phyloP scores from a whole-genome alignment of 2,113 vertebrate species.

The Brienomyrus longianalis region DNA sequence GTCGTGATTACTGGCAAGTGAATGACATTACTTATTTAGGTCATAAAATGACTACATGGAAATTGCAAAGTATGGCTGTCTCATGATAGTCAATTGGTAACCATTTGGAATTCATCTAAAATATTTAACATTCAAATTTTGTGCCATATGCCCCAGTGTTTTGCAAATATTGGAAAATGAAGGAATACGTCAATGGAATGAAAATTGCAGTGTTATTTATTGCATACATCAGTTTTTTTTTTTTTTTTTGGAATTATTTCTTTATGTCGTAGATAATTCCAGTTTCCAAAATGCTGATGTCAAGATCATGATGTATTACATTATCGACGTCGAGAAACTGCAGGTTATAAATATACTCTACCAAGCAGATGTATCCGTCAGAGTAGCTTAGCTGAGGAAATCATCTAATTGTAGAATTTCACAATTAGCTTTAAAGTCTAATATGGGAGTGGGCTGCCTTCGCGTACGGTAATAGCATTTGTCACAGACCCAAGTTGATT shows the following conservation, averaged over 20 bases:
- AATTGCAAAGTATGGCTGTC: neutral
- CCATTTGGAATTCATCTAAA: neutral
- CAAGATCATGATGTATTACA: constrained; percentile 36
- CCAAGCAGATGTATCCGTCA: constrained; percentile 42
- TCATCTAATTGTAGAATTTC: constrained; percentile 69
- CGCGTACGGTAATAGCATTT: constrained; percentile 72
- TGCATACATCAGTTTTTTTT: neutral
- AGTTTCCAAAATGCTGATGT: constrained; percentile 29
- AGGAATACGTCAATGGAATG: neutral
- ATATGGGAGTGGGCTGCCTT: constrained; percentile 66
- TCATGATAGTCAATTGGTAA: neutral
- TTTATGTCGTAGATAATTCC: constrained; percentile 37
- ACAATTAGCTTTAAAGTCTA: constrained; percentile 79
- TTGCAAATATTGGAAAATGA: neutral
- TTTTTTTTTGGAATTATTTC: neutral
- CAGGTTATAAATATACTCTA: constrained; percentile 29
- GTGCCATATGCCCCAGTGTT: neutral
- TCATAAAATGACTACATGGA: neutral
- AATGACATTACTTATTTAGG: neutral
- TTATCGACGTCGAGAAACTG: constrained; percentile 36
- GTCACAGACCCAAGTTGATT: constrained; percentile 69
- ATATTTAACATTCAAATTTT: neutral
- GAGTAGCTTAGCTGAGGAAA: constrained; percentile 64
- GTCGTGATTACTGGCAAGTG: neutral
- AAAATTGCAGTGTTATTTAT: neutral